Evolutionary conservation across 2,888 invertebrate species (phyloP), one percentile per base, ranked within the genome.

Genomic region (Anthoptus insignis): DNA sequence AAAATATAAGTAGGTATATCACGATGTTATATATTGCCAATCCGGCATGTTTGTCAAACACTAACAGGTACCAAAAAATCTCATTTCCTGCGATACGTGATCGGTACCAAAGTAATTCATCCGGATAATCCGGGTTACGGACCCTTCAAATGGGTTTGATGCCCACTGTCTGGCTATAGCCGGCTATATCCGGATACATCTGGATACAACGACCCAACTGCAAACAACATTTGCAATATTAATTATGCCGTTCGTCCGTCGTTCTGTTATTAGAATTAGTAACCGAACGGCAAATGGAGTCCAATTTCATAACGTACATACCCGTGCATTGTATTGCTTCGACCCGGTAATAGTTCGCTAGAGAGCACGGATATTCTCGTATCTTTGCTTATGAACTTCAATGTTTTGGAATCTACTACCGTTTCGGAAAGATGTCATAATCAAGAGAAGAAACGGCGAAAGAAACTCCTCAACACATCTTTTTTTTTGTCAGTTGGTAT

Each of bases 171-270:
- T 64, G 53, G 63, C 63, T 63, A 49, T 49, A 63, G 37, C 21
- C 56, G 37, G 49, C 64, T 64, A 59, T 67, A 65, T 67, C n/a
- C 9, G 11, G 19, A 19, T 19, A 42, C 19, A 42, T 16, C 19
- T 19, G 42, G 19, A 19, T 42, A 65, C 73, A 73, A 73, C 73
- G 66, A 76, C 70, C 80, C 77, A 84, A 87, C 88, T 87, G 88
- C 87, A 89, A 90, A 91, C 87, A 87, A 89, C 87, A 87, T 90
- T 91, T 91, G 87, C 87, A 91, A 89, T 90, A 91, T 91, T 91
- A 91, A 91, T 90, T 89, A 89, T 86, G 81, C 82, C 81, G 77
- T 76, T 75, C 76, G 72, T 74, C 77, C 76, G 75, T 81, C 79
- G 79, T 42, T 42, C 42, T 81, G 81, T 84, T 86, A 83, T 82